A percentile compares a stretch with the other conserved stretches of the same genome.
phyloP scores from a whole-genome alignment of 2,113 vertebrate genomes.

The Platichthys flesus region DNA sequence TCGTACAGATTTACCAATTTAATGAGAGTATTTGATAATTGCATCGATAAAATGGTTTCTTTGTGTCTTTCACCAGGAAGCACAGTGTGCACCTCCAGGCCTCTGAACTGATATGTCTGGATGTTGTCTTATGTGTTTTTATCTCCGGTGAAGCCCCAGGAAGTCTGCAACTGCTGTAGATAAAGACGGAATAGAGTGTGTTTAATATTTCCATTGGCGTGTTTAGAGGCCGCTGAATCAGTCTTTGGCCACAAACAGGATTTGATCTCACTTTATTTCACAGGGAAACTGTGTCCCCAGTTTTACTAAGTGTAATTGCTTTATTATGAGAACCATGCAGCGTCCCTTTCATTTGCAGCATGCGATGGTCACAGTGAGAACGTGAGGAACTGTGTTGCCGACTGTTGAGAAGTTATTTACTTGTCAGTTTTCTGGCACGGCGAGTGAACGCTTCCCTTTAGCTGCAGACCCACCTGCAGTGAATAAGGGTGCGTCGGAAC shows the following conservation, averaged over 20 bases:
- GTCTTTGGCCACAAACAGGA: constrained; percentile 50
- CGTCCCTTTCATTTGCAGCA: neutral
- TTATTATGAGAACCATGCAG: constrained; percentile 65
- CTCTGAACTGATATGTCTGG: neutral
- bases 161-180: constrained; percentile 54
- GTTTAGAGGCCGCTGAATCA: constrained; percentile 57
- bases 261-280: constrained; percentile 58
- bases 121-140: constrained; percentile 20
- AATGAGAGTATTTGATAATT: neutral
- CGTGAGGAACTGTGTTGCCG: constrained; percentile 16
- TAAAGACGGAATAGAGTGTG: constrained; percentile 51
- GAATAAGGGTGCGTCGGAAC: constrained; percentile 72
- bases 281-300: constrained; percentile 33
- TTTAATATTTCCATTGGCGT: constrained; percentile 65
- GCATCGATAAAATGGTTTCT: neutral
- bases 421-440: constrained; percentile 65
- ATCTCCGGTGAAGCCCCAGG: constrained; percentile 17
- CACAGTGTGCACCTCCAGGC: neutral
- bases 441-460: constrained; percentile 59
- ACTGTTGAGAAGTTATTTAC: constrained; percentile 56
- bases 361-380: constrained; percentile 18
- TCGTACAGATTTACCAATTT: too few relatives aligned
- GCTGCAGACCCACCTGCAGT: constrained; percentile 85
- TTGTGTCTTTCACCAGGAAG: neutral
- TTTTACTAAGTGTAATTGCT: constrained; percentile 58